Base-by-base conservation (phyloP, 2,888 invertebrate genomes). In the Elegia similella region DNA sequence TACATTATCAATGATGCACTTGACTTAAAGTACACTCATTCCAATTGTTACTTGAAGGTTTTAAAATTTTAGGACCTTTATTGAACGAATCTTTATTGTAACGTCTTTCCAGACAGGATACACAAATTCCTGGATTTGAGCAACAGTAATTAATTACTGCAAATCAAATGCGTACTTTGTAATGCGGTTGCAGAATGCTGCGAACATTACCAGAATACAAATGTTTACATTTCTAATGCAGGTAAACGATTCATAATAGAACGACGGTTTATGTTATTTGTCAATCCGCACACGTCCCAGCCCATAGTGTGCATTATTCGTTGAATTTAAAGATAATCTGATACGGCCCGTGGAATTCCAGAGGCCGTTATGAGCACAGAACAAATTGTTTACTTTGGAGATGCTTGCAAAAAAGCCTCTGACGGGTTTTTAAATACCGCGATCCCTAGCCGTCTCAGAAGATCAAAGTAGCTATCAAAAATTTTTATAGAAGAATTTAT, bases 231-330 rank as follows among this genome's bases (percentile, higher is more conserved):
- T 62, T 60, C 60, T 61, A 65, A 68, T 70, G 68, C 76, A 79
- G 78, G 80, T 80, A 80, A 80, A 76, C 72, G 76, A 70, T 70
- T 69, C 68, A 72, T 75, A 75, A 74, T 78, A 70, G 68, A 67
- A 62, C 65, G 68, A 65, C 66, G 68, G 69, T 65, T 58, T 68
- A 68, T 68, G 66, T 66, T 75, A 74, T 82, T 84, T 78, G 78
- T 74, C 72, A 86, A 78, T 72, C 84, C 63, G 59, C 59, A 72
- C 87, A 85, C 85, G 86, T 86, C 66, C 70, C 70, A n/a, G 10
- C 62, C 70, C 67, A 63, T 69, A 76, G 72, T 72, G 62, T 66
- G 63, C 70, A 65, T 66, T 63, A 30, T 62, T 66, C 58, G 55
- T 59, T 62, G 76, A 76, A 77, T 79, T 75, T 66, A 67, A 72